Evolutionary conservation across 64 coral and sea anemone genomes (phyloP), one percentile per base, ranked within the genome.

Genomic region (Montipora foliosa): DNA sequence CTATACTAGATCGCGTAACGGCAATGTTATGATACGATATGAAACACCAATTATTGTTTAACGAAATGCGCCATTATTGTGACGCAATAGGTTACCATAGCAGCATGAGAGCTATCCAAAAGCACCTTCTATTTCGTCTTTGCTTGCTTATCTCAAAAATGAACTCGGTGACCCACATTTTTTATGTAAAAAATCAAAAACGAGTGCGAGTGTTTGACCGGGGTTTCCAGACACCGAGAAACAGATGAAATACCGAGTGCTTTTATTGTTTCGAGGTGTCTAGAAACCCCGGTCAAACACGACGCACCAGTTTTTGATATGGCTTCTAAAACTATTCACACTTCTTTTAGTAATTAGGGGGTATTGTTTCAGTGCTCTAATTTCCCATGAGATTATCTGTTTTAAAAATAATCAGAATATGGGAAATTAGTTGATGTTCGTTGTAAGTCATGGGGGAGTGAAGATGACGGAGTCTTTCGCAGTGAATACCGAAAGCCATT

Each of bases 161-260:
- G 29, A 37, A 37, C 29, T 37, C 29, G 29, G 29, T 37, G 29
- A 37, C 29, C 29, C 29, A 37, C 29, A 37, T 37, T 37, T 37
- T 37, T 37, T 2, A 37, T 74, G 83, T 87, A 87, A 87, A 52
- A 87, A 29, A 88, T 88, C 86, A 57, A 77, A 77, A 88, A 88
- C 87, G 86, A 88, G 72, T 88, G 87, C 73, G 87, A 88, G 87
- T 88, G 86, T 88, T 88, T 76, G 86, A 77, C 74, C 86, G 74
- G 86, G 86, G 86, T 44, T 45, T 76, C 52, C 71, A 88, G 57
- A 88, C 86, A 76, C 72, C 70, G 86, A 75, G 70, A 77, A 88
- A 76, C 69, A 53, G 51, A 88, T 76, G 70, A 88, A 84, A 84
- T 19, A 21, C 68, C 68, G 68, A 71, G 68, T 71, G 68, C 68